Evolutionary conservation across 2,888 invertebrate species (phyloP).

Genomic region (Acanthosepion esculentum): DNA sequence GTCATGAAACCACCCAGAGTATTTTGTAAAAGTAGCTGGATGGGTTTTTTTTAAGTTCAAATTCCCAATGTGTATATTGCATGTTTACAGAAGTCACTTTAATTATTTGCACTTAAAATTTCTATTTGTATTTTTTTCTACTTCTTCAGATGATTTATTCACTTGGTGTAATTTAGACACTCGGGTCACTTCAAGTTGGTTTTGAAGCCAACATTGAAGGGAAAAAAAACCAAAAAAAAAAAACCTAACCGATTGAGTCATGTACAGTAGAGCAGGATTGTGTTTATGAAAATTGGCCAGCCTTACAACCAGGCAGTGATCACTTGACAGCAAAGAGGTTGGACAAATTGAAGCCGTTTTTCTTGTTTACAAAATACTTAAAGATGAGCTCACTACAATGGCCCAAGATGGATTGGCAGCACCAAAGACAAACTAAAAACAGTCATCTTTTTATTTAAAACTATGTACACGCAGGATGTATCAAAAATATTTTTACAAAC

Average conservation of each 20-base stretch:
- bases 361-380: not conserved
- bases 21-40: too few relatives aligned
- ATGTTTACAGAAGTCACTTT: not conserved
- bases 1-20: too few relatives aligned
- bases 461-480: too few relatives aligned
- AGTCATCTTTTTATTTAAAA: too few relatives aligned
- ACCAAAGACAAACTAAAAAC: too few relatives aligned
- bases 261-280: not conserved
- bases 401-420: too few relatives aligned
- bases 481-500: too few relatives aligned
- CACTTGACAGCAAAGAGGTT: not conserved
- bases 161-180: not conserved
- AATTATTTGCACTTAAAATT: not conserved
- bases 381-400: too few relatives aligned
- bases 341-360: not conserved
- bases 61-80: too few relatives aligned
- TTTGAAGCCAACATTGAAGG: not conserved
- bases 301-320: not conserved
- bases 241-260: not conserved
- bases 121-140: not conserved
- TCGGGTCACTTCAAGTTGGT: not conserved
- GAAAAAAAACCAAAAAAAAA: too few relatives aligned
- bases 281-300: too few relatives aligned
- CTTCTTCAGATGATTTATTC: not conserved
- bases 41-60: too few relatives aligned